These are phyloP conservation scores for Prochilodus magdalenae DNA, from an alignment of 2,113 vertebrate genomes.

Conservation along the genomic window DNA sequence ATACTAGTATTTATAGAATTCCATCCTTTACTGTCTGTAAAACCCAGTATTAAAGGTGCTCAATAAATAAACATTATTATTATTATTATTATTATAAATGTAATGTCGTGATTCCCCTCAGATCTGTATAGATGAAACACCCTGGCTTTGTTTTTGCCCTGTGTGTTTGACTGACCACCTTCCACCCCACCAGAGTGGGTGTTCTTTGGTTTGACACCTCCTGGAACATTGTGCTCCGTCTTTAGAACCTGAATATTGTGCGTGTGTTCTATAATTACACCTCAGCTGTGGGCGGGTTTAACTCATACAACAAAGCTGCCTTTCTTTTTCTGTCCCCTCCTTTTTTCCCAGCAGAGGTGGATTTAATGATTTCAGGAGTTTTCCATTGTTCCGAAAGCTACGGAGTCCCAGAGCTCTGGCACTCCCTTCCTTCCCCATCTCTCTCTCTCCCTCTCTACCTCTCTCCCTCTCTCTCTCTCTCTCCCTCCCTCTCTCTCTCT, in stretches of 20 bases:
- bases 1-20: too few species aligned
- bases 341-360: constrained; percentile 59
- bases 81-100: too few species aligned
- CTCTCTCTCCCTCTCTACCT: constrained; percentile 18
- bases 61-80: too few species aligned
- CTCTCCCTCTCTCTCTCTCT: constrained; percentile 26
- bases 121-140: neutral
- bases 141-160: neutral
- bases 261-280: neutral
- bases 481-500: neutral
- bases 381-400: constrained; percentile 73
- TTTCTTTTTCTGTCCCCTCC: constrained; percentile 53
- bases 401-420: constrained; percentile 59
- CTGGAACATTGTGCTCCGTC: neutral
- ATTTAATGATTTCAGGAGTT: constrained; percentile 62
- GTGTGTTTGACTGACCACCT: neutral
- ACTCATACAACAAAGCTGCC: constrained; percentile 39
- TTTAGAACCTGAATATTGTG: neutral
- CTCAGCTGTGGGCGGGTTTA: neutral
- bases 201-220: constrained; percentile 8
- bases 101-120: too few species aligned
- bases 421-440: constrained; percentile 75
- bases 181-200: neutral
- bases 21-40: too few species aligned
- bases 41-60: too few species aligned